Base-by-base conservation (phyloP, 2,113 vertebrate species). In the Myrmecophaga tridactyla region DNA sequence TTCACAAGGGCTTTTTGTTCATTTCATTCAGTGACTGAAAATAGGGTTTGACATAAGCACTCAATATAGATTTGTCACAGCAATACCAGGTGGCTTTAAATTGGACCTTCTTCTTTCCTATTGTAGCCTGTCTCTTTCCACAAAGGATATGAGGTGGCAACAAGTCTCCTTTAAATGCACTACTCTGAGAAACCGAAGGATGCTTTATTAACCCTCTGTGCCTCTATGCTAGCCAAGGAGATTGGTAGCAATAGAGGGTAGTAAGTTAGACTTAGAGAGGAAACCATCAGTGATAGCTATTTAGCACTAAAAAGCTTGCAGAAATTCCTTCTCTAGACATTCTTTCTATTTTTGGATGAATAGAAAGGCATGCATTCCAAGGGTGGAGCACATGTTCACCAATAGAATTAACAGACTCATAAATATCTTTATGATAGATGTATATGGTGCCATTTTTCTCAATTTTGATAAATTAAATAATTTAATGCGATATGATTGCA, bases 131-230 rank as follows among this genome's bases (percentile, higher is more conserved):
- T 23, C 21, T 76, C 43, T 84, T 92, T 43, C 43, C 77, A 69
- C 67, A 75, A 88, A 86, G 8, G 43, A 43, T 18, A 31, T 0
- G 39, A 93, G 25, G 12, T 75, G 73, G 82, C 63, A 65, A 65
- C 67, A 69, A 70, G 12, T 51, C 18, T 94, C 39, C n/a, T 95
- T 85, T 93, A 84, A 83, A n/a, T 72, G 86, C 94, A 41, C 6
- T 73, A 83, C 20, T 18, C 0, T 31, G 63, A 72, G 53, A 85
- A 88, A 86, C 63, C 31, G 21, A 70, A 77, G 41, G 27, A 10
- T 70, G 20, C 27, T 67, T 48, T 51, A 85, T 39, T n/a, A 53
- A 21, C 7, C 6, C 48, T 36, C 20, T 0, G 9, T 81, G 48
- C 34, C 84, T 31, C 41, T 51, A 0, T 58, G 27, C 72, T 65